Evolutionary conservation across 2,113 vertebrate genomes (phyloP), one percentile per base, ranked within the genome.

Genomic region (Clinocottus analis): DNA sequence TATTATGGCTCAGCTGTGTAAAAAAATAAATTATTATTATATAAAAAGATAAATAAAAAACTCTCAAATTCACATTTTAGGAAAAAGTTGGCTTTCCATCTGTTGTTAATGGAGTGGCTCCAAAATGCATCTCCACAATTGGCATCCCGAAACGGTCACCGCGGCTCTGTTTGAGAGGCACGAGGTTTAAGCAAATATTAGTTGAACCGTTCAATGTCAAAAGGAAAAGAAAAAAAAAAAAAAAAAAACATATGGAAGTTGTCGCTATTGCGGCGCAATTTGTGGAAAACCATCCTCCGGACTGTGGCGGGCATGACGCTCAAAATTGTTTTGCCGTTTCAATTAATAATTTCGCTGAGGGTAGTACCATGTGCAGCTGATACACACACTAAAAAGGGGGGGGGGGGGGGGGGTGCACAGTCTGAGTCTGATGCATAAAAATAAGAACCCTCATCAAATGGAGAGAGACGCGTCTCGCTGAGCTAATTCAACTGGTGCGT

Each of bases 101-200:
- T 83, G 77, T 75, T 85, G 55, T 81, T 82, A 37, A 37, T 91
- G 85, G 83, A 80, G 49, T 45, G n/a, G 53, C 41, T 90, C 85
- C 80, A 88, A 75, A 76, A 73, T 71, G 53, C 70, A 39, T 75
- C 82, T 77, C 76, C 60, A 64, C 59, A 53, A 43, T 41, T 83
- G 76, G 87, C 85, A 88, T 67, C 23, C 31, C 25, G n/a, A 45
- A 87, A 74, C 62, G 69, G 80, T 76, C 64, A 79, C 47, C 4
- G 0, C 19, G n/a, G 41, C 74, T 81, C 35, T 79, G 72, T 60
- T 71, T 79, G 79, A 80, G 76, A 78, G 65, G 59, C 14, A 8
- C 25, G 33, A 66, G 37, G 19, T 75, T 90, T 86, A 65, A 13
- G 60, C 67, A 80, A 88, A 90, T 83, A 90, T 73, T 77, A 59